Evolutionary conservation across 2,113 vertebrate species (phyloP), one percentile per base, ranked within the genome.

Genomic region (Chrysemys picta): DNA sequence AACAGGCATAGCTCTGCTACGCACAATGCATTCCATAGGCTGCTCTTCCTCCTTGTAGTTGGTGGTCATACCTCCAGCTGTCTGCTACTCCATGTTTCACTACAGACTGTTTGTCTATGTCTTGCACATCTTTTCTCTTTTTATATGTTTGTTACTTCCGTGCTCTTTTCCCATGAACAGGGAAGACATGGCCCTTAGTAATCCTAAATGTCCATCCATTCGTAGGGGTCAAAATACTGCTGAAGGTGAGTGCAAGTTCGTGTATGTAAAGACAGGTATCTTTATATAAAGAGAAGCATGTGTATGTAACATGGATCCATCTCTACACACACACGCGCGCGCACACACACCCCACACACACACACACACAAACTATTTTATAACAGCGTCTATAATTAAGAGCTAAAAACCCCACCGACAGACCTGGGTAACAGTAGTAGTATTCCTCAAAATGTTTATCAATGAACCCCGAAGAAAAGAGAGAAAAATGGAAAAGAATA

Each of bases 371-470:
- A 29, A 1, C 22, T 1, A 49, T 16, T 84, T 24, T 1, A 1
- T 5, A 4, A 38, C 52, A 1, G 0, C 13, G 47, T 75, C 75
- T 7, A 0, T 2, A 5, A 17, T 0, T 11, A 8, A 49, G 42
- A 2, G 6, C 86, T 9, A 13, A 11, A 1, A 29, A 17, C 16
- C 82, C 76, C 35, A 0, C 2, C 29, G 0, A 62, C 17, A 10
- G 85, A 1, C 13, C 0, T 0, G 5, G 78, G 1, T 6, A 19
- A 29, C 0, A 0, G 35, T 2, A 72, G 69, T n/a, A 19, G 8
- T 10, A 10, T 19, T 72, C 35, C 21, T 72, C 19, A 22, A 38
- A 38, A 72, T 19, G 69, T 21, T 38, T 38, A 22, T n/a, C 38
- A 72, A 22, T 38, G n/a, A 72, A n/a, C 38, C 42, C 21, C 1